These are phyloP conservation scores for Myopa testacea DNA, from an alignment of 2,888 invertebrate species.

Conservation along the genomic window DNA sequence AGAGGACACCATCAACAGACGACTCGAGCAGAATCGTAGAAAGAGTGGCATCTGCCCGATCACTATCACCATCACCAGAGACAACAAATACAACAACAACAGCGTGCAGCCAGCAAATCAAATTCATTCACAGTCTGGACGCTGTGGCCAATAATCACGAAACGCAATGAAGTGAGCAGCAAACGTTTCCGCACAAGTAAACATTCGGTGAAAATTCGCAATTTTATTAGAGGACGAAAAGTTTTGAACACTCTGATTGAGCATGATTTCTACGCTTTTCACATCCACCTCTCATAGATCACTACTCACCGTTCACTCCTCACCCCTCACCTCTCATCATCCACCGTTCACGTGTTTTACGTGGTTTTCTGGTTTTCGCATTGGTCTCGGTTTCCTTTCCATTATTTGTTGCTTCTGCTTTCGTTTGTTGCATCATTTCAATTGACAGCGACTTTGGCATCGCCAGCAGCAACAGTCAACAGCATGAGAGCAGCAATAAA, in stretches of 20 bases:
- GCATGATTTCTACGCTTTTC: neutral
- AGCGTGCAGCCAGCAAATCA: constrained; percentile 46
- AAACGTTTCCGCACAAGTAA: constrained; percentile 53
- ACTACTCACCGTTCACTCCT: neutral
- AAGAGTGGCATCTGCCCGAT: neutral
- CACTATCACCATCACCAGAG: neutral
- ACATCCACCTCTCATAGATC: neutral
- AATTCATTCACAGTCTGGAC: constrained; percentile 41
- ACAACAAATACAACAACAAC: constrained; percentile 2
- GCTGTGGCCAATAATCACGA: constrained; percentile 48
- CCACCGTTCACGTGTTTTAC: too few relatives aligned
- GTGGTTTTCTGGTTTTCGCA: too few relatives aligned
- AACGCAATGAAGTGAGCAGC: constrained; percentile 46
- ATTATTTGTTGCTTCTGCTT: neutral
- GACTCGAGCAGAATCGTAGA: too few relatives aligned
- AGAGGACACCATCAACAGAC: too few relatives aligned
- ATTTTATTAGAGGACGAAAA: constrained; percentile 2
- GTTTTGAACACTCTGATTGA: constrained; percentile 2
- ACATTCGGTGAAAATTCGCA: constrained; percentile 40
- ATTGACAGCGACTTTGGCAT: constrained; percentile 22
- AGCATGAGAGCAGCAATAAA: neutral
- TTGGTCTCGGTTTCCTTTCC: neutral
- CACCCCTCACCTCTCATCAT: neutral
- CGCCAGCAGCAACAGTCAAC: neutral
- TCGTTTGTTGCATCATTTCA: constrained; percentile 8